Evolutionary conservation across 2,113 vertebrate species (phyloP).

Genomic region (Campylomormyrus tamandua): DNA sequence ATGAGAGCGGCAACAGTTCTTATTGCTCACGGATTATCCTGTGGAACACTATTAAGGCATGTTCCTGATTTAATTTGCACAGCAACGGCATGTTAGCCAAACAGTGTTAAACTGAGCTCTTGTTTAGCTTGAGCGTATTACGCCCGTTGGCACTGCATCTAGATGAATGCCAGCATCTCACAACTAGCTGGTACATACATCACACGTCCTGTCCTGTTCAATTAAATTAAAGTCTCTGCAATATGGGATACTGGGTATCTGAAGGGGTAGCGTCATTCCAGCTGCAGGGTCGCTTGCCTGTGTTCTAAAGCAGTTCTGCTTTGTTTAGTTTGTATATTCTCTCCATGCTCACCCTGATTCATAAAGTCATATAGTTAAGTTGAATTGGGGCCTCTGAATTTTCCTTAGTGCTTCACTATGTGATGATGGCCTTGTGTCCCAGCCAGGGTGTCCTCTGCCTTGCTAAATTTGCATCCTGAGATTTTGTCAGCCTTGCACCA

Average conservation of each 20-base stretch:
- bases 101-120: background rate
- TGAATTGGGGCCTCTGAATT: background rate
- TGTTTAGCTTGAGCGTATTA: background rate
- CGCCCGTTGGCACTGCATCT: background rate
- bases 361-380: background rate
- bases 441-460: background rate
- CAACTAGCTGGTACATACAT: background rate
- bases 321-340: background rate
- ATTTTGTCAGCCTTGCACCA: background rate
- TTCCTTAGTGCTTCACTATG: background rate
- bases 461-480: background rate
- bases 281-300: background rate
- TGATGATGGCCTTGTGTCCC: background rate
- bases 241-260: background rate
- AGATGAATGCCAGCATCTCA: background rate
- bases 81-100: background rate
- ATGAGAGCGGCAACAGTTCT: background rate
- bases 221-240: background rate
- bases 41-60: background rate
- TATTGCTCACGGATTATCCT: background rate
- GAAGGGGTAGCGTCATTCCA: background rate
- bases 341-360: background rate
- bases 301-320: background rate
- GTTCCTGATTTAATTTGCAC: background rate
- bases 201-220: background rate